A percentile compares a stretch with the other conserved stretches of the same genome.
Conservation (phyloP, 1,140 invertebrate genomes). For the Teleopsis dalmanni region DNA sequence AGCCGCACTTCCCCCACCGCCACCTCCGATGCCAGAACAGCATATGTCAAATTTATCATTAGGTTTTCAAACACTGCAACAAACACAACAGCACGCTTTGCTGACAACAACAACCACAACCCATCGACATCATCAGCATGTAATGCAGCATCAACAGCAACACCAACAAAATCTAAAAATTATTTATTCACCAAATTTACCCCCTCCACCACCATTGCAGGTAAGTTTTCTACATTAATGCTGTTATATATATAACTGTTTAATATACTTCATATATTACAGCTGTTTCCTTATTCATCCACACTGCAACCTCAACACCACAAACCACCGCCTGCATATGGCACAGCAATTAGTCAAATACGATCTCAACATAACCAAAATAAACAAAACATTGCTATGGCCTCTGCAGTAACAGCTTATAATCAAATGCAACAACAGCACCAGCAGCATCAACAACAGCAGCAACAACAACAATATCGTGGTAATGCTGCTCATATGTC, state of each 20-base stretch:
- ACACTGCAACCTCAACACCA: slow-evolving; percentile 23
- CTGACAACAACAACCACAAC: not conserved
- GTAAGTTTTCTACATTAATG: slow-evolving; percentile 17
- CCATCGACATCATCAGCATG: not conserved
- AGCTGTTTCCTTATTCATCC: slow-evolving; percentile 34
- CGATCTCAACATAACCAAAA: slow-evolving; percentile 45
- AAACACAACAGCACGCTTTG: not conserved
- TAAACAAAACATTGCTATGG: slow-evolving; percentile 21
- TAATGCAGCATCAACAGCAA: slow-evolving; percentile 13
- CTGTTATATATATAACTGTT: no score
- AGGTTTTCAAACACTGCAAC: not conserved
- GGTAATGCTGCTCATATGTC: not conserved
- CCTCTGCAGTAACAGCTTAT: not conserved
- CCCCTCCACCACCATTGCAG: slow-evolving; percentile 37
- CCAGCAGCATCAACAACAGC: slow-evolving; percentile 1
- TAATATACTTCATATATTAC: not conserved
- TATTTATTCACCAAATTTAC: slow-evolving; percentile 27
- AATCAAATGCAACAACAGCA: not conserved
- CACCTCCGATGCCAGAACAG: not conserved
- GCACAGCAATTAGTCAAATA: slow-evolving; percentile 43
- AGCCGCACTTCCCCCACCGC: not conserved
- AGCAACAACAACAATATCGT: not conserved
- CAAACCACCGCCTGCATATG: slow-evolving; percentile 41
- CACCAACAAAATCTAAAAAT: slow-evolving; percentile 28
- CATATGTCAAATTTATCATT: no score